Base-by-base conservation (phyloP, 2,113 vertebrate genomes). In the Pyrgilauda ruficollis region DNA sequence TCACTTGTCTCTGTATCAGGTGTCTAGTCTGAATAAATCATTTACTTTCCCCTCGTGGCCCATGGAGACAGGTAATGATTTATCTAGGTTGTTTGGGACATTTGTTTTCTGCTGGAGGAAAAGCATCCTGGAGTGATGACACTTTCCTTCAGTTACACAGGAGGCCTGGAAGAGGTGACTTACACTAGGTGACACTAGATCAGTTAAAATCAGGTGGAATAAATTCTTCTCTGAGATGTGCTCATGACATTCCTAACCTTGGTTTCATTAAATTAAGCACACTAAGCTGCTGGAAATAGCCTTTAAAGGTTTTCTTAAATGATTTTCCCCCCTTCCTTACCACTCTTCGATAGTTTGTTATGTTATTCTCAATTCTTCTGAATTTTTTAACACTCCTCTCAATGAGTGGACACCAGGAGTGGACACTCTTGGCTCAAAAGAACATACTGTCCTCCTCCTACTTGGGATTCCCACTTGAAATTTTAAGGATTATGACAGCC, bases 1-100 rank as follows among this genome's bases (percentile, higher is more conserved):
- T 90, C n/a, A 64, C 70, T 88, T 90, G 72, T 74, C 80, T 92
- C 76, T 66, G 80, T 89, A 93, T 77, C 79, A 94, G 84, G n/a
- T 94, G 50, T 46, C 76, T 69, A 64, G 67, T 66, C 89, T 80
- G 63, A 92, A 84, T 7, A 13, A 92, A 92, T 90, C 30, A 86
- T 86, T 74, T 67, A 41, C 47, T 90, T 80, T 92, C 28, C 37
- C 13, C 37, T 50, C 2, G 3, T n/a, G 80, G 55, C 9, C 26
- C 26, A 53, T 26, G 46, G 55, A 90, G 64, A 66, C 15, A 80
- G 49, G 66, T 47, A 90, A 83, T 50, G 53, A 92, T 93, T 92
- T 93, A 67, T 84, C 79, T 59, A 76, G 44, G 63, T 18, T 84
- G 44, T 77, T 53, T 66, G 47, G 76, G 68, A 90, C 31, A 53